Evolutionary conservation across 2,113 vertebrate species (phyloP).

Genomic region (Typhlomys cinereus): DNA sequence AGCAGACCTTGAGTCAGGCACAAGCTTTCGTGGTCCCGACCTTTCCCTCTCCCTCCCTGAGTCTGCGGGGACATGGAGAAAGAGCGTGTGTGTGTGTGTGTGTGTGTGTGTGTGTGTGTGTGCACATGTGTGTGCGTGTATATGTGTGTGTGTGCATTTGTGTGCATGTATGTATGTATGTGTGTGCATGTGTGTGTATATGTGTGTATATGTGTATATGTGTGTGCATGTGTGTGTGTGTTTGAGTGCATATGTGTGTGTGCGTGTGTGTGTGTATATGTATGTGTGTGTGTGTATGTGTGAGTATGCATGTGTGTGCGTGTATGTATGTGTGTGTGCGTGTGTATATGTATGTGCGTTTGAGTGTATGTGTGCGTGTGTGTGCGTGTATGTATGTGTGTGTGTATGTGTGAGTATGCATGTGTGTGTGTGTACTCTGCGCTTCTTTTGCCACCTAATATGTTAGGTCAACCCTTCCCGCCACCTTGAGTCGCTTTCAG

Average conservation of each 20-base stretch:
- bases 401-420: too few relatives aligned
- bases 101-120: not conserved
- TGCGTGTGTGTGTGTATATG: not conserved
- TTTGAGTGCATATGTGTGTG: not conserved
- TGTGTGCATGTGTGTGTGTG: not conserved
- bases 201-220: not conserved
- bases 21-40: too few relatives aligned
- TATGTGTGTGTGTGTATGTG: too few relatives aligned
- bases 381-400: too few relatives aligned
- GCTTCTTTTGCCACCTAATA: not conserved
- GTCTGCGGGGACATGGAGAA: too few relatives aligned
- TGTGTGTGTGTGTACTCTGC: not conserved
- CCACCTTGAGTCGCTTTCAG: not conserved
- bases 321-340: too few relatives aligned
- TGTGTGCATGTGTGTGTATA: too few relatives aligned
- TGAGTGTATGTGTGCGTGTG: too few relatives aligned
- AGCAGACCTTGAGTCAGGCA: too few relatives aligned
- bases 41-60: too few relatives aligned
- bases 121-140: not conserved
- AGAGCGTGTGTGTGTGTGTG: too few relatives aligned
- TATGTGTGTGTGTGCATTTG: not conserved
- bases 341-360: not conserved
- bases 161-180: not conserved
- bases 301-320: too few relatives aligned
- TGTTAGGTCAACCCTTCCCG: not conserved